Base-by-base conservation (phyloP, 2,797 vertebrate species). In the Decapterus maruadsi region DNA sequence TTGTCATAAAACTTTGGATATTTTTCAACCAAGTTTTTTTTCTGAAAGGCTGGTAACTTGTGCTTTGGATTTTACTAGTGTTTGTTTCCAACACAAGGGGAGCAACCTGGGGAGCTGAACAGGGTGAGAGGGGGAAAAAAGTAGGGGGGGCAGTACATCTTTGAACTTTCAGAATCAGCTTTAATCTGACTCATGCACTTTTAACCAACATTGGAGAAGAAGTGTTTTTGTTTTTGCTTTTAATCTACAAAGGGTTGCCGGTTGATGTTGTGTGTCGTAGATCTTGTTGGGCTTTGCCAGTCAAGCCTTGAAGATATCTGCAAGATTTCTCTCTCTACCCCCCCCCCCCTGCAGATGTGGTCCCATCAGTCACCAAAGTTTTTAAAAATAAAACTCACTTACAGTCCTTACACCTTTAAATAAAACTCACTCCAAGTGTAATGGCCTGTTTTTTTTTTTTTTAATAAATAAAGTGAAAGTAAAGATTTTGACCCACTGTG, bases 161-260 rank as follows among this genome's bases (percentile, higher is more conserved):
- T 50, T 64, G 31, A 64, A 38, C 31, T 48, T 63, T 62, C 42
- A 34, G 2, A 1, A n/a, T 26, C 29, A 34, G 56, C 34, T 45
- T 22, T 14, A 29, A 19, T 36, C 29, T 22, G 29, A 51, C 22
- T 65, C n/a, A 36, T 51, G n/a, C 0, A 38, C 46, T 51, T 36
- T 65, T 22, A 65, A 65, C 51, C 51, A 48, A 22, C n/a, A 61
- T 19, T 36, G 19, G 12, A 14, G 16, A 34, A 51, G 31, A 64
- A 64, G 11, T 42, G n/a, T 50, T 36, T 64, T 20, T 31, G 17
- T 64, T 36, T 62, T 34, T 0, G 4, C 6, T 34, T 34, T 34
- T 34, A 5, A 5, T 34, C 31, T 34, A 34, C 31, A 11, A 13
- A 34, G 2, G 16, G 8, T 11, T 40, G 38, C 10, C 11, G 8